Evolutionary conservation across 2,797 vertebrate genomes (phyloP).

Genomic region (Rhabdomys pumilio): DNA sequence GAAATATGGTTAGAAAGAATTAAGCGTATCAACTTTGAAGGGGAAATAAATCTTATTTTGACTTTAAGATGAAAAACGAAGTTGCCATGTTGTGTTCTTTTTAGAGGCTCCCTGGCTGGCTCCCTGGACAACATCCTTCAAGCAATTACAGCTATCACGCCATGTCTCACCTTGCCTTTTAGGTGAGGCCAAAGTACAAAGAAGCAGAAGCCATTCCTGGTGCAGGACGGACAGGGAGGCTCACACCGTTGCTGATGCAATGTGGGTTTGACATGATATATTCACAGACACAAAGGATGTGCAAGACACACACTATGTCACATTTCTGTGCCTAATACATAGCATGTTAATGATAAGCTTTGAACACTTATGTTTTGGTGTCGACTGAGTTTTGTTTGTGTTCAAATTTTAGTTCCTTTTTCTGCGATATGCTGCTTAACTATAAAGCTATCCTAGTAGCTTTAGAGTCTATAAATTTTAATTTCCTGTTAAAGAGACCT

Average conservation of each 20-base stretch:
- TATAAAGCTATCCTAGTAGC: not conserved
- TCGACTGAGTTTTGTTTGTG: not conserved
- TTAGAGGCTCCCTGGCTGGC: not conserved
- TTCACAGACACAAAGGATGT: not conserved
- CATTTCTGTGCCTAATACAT: not conserved
- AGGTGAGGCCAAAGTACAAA: not conserved
- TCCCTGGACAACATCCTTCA: not conserved
- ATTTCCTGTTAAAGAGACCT: slow-evolving; percentile 35
- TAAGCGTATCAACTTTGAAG: not conserved
- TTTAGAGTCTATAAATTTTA: slow-evolving; percentile 31
- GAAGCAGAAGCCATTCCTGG: not conserved
- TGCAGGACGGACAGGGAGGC: not conserved
- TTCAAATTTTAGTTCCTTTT: slow-evolving; percentile 29
- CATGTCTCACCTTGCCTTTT: not conserved
- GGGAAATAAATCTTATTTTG: not conserved
- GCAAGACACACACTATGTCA: not conserved
- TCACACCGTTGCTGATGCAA: not conserved
- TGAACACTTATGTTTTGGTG: not conserved
- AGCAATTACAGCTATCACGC: not conserved
- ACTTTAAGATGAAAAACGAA: not conserved
- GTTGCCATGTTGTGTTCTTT: not conserved
- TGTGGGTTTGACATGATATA: not conserved
- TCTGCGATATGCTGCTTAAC: not conserved
- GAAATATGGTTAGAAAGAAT: slow-evolving; percentile 14
- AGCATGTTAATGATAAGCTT: not conserved